Base-by-base conservation (phyloP, 1,140 invertebrate species). In the Ceratosolen fusciceps region DNA sequence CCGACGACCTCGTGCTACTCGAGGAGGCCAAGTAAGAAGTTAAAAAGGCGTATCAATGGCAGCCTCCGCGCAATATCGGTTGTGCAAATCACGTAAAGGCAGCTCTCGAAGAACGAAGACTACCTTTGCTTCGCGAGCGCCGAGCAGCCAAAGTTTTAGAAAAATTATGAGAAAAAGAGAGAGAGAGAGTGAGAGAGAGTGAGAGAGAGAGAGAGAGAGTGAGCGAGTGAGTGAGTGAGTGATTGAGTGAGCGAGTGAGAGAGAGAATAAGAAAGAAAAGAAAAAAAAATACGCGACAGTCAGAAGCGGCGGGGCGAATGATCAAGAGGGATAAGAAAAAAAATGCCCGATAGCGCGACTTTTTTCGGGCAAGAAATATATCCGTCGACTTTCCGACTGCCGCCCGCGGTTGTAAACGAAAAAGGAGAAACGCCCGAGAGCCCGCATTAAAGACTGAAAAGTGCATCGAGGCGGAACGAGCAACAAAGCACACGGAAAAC, bases 1-100 rank as follows among this genome's bases (percentile, higher is more conserved):
- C 96, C 87, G 96, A 97, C 88, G 96, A 98, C 92, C 92, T 97
- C 87, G 96, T 97, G 84, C 92, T 96, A 81, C 92, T 96, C 83
- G 94, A 94, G 89, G 94, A 95, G 86, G 95, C 95, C 86, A 94
- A 95, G 91, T 95, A 94, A 91, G 79, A 71, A 54, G 29, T 67
- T 71, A 62, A 82, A 43, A 31, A 70, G 26, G 60, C 73, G n/a
- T 49, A 47, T 19, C 21, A 54, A 26, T 70, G 39, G 77, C 74
- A 37, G 76, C 31, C 29, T 31, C n/a, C n/a, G 74, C 67, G 68
- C 65, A 43, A 74, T 34, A 37, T 31, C 37, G 26, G 52, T 52
- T 65, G 65, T 29, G 60, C 31, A 67, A 79, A 34, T 49, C 73
- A 65, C 67, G 65, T 58, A 39, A 26, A 31, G 24, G 65, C 43